A percentile compares a stretch with the other conserved stretches of the same genome.
Evolutionary conservation across 2,888 invertebrate species (phyloP).

Genomic region (Drosophila suboccidentalis): DNA sequence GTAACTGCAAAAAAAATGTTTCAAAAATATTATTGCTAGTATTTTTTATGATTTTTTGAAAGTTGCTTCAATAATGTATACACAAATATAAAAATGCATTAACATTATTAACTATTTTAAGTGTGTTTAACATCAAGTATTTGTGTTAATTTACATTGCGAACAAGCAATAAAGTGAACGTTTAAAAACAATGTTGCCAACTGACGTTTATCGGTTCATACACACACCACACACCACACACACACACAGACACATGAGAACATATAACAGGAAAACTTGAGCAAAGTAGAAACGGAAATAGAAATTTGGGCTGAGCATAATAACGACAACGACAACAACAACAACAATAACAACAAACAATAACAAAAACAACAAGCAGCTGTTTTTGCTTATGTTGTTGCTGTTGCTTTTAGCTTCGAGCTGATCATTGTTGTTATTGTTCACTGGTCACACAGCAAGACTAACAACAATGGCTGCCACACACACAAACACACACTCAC

Average conservation of each 20-base stretch:
- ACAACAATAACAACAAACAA: constrained; percentile 16
- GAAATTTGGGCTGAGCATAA: constrained; percentile 45
- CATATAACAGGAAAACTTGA: constrained; percentile 8
- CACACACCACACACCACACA: no score
- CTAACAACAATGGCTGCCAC: constrained; percentile 27
- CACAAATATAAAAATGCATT: not conserved
- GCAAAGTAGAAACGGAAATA: constrained; percentile 53
- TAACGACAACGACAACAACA: constrained; percentile 17
- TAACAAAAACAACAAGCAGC: constrained; percentile 14
- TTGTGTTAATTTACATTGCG: constrained; percentile 7
- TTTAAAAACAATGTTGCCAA: constrained; percentile 15
- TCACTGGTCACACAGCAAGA: constrained; percentile 37
- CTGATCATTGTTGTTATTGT: constrained; percentile 54
- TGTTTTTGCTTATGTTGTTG: constrained; percentile 9
- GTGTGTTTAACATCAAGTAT: not conserved
- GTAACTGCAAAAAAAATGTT: no score
- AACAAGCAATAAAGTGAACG: not conserved
- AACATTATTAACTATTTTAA: not conserved
- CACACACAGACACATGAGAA: not conserved
- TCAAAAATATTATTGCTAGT: no score
- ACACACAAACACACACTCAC: constrained; percentile 3
- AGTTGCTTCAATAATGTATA: no score
- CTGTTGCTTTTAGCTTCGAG: constrained; percentile 27
- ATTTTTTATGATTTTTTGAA: no score
- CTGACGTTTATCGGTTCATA: constrained; percentile 36